Conservation (phyloP, 2,797 vertebrate genomes). For the Hypotaenidia philippensis region DNA sequence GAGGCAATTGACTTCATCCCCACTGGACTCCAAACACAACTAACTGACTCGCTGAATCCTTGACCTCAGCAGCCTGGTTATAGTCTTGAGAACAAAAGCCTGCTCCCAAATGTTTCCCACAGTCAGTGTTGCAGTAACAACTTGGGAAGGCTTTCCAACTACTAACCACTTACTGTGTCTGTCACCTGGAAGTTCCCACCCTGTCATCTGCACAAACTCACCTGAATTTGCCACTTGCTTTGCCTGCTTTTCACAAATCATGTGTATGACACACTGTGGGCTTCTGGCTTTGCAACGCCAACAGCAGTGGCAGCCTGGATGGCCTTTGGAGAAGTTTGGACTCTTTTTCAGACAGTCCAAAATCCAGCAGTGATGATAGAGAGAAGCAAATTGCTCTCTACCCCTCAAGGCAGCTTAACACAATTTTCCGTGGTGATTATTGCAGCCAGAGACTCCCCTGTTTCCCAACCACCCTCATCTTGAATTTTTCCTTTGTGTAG, state of each 20-base stretch:
- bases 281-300: background rate
- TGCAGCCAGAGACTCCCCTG: background rate
- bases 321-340: background rate
- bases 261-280: background rate
- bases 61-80: background rate
- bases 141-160: background rate
- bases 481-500: background rate
- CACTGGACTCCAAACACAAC: background rate
- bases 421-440: background rate
- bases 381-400: background rate
- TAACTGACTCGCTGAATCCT: background rate
- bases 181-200: background rate
- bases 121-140: background rate
- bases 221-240: background rate
- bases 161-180: background rate
- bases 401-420: background rate
- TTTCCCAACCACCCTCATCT: background rate
- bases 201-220: background rate
- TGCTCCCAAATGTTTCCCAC: background rate
- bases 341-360: background rate
- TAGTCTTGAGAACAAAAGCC: conserved; percentile 7
- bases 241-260: background rate
- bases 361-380: background rate
- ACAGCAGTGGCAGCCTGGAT: background rate
- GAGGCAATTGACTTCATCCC: background rate